Evolutionary conservation across 2,113 vertebrate species (phyloP).

Genomic region (Thymallus thymallus): DNA sequence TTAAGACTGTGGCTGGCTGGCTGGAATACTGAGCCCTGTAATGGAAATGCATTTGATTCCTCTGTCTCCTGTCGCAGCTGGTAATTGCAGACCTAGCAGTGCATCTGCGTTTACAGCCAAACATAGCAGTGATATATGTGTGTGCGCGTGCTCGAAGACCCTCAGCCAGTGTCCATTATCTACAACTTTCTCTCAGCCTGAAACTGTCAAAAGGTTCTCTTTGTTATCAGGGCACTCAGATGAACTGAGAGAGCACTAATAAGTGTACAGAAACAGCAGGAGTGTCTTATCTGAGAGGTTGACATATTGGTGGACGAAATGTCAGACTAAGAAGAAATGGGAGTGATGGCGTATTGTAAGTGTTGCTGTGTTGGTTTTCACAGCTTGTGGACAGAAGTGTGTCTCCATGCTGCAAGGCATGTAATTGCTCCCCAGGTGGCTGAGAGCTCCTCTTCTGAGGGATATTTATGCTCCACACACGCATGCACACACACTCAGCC

Average conservation of each 20-base stretch:
- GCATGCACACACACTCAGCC: too few relatives aligned
- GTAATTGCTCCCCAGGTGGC: constrained; percentile 3
- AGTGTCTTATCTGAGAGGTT: neutral
- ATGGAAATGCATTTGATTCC: constrained; percentile 72
- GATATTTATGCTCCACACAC: constrained; percentile 16
- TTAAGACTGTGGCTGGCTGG: constrained; percentile 58
- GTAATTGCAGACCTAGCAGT: constrained; percentile 52
- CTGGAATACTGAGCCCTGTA: constrained; percentile 63
- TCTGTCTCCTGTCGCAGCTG: constrained; percentile 36
- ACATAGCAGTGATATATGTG: neutral
- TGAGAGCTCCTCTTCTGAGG: constrained; percentile 5
- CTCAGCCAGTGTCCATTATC: constrained; percentile 53
- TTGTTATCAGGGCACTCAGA: neutral
- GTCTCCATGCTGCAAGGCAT: constrained; percentile 15
- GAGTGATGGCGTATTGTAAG: too few relatives aligned
- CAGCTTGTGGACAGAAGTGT: constrained; percentile 28
- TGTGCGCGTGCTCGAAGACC: constrained; percentile 30
- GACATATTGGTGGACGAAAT: neutral
- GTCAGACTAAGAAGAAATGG: too few relatives aligned
- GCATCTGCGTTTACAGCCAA: neutral
- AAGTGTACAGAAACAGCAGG: neutral
- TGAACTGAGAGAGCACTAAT: neutral
- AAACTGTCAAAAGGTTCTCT: constrained; percentile 34
- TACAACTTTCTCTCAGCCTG: constrained; percentile 23
- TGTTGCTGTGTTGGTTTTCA: too few relatives aligned